Percentiles rank a stretch among this genome's conserved stretches.
These are phyloP conservation scores for Bombyx mori DNA, from an alignment of 1,140 invertebrate genomes.

Conservation along the genomic window ASM3026992v2 NC_085117.1:368501-369000, in stretches of 20 bases:
- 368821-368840: constrained; percentile 30
- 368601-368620: constrained; percentile 12
- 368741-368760: background rate
- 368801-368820: constrained; percentile 22
- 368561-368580: constrained; percentile 35
- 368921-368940: constrained; percentile 18
- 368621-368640: background rate
- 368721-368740: constrained; percentile 18
- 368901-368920: no score
- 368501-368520: no score
- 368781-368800: background rate
- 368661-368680: constrained; percentile 2
- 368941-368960: constrained; percentile 33
- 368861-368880: no score
- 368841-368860: constrained; percentile 22
- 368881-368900: no score
- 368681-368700: constrained; percentile 21
- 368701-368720: constrained; percentile 22
- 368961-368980: constrained; percentile 22
- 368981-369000: constrained; percentile 1
- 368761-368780: background rate
- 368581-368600: constrained; percentile 19
- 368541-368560: constrained; percentile 5
- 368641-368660: background rate
- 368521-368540: constrained; percentile 10